Base-by-base conservation (phyloP, 2,113 vertebrate species). In the Polypterus bichir region DNA sequence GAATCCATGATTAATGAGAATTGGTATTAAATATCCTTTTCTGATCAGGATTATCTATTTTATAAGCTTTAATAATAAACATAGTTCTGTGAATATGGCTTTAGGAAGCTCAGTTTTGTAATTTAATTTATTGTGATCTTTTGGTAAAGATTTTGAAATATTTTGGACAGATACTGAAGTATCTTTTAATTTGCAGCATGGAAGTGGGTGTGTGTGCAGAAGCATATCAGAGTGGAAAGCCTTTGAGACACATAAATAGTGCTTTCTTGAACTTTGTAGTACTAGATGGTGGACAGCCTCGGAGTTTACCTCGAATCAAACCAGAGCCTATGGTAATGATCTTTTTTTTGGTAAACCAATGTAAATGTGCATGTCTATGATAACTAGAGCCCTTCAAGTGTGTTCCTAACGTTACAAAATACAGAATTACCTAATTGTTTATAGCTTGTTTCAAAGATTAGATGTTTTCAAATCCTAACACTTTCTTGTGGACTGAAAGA, bases 201-300 rank as follows among this genome's bases (percentile, higher is more conserved):
- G 94, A 98, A 80, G 95, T 98, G 69, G 95, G 95, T 0, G 93
- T 97, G 62, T 90, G 92, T 1, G 92, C 91, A 1, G 93, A 97
- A 74, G 95, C 93, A 3, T 96, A 97, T 9, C 76, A 92, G 74
- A 86, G 87, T 7, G 84, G 87, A 6, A 66, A 83, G 65, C 83
- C 79, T 44, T 69, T 79, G 44, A 74, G 91, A 3, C 95, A 98
- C 71, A 95, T 98, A 83, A 98, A 98, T 79, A 96, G 91, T 0
- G 95, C 95, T 62, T 96, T 98, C 79, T 97, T 98, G 94, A 96
- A 89, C 66, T 98, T 96, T 1, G 86, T 91, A 70, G 92, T 97
- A 65, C 74, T 95, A 71, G 88, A 90, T 52, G 68, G 90, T 10
- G 83, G 84, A 4, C 90, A 79, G 66, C 86, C 88, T 48, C 44